A percentile compares a stretch with the other conserved stretches of the same genome.
phyloP scores from a whole-genome alignment of 1,140 invertebrate genomes.

The Acromyrmex charruanus region DNA sequence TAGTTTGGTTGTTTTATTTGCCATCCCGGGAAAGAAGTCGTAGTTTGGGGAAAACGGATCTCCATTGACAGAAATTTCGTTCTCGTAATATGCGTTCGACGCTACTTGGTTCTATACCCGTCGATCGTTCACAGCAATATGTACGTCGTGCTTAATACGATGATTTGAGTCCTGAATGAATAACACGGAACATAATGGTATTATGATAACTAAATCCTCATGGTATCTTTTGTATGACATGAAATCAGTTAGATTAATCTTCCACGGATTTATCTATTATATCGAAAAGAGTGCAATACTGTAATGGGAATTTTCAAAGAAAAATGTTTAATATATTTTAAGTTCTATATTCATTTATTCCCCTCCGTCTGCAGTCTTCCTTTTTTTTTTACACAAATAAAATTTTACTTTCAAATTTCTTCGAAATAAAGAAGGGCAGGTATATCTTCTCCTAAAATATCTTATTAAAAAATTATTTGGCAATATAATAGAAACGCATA shows the following conservation, averaged over 20 bases:
- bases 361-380: no score
- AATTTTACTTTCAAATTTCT: no score
- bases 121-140: constrained; percentile 30
- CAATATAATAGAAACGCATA: no score
- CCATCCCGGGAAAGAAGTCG: constrained; percentile 39
- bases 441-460: no score
- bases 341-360: neutral
- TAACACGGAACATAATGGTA: constrained; percentile 13
- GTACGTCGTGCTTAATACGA: constrained; percentile 28
- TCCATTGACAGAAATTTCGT: constrained; percentile 54
- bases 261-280: neutral
- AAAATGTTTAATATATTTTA: neutral
- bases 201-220: constrained; percentile 17
- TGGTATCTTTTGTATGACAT: constrained; percentile 2
- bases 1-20: constrained; percentile 63
- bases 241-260: constrained; percentile 35
- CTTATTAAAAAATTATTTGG: no score
- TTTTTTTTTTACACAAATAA: no score
- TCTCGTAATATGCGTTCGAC: neutral
- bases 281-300: neutral
- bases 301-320: neutral
- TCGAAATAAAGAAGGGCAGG: no score
- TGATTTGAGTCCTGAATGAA: constrained; percentile 27
- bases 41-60: constrained; percentile 15
- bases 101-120: neutral